A percentile compares a stretch with the other conserved stretches of the same genome.
Conservation (phyloP, 2,797 vertebrate genomes). For the Leptodactylus fallax region DNA sequence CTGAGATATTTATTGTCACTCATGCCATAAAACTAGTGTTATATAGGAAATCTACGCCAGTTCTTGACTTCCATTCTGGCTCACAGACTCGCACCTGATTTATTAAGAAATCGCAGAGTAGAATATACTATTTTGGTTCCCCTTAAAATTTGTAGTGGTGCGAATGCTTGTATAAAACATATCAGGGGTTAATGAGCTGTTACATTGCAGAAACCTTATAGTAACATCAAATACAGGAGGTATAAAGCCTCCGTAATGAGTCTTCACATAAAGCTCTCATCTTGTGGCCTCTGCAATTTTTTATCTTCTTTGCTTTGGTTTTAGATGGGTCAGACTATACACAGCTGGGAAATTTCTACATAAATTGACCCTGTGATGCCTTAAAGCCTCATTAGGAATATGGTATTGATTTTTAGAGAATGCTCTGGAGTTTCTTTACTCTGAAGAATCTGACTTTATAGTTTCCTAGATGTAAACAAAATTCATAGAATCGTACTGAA, state of each 20-base stretch:
- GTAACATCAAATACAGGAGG: neutral
- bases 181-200: neutral
- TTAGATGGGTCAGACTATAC: neutral
- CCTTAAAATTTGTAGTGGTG: no score
- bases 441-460: neutral
- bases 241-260: neutral
- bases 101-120: no score
- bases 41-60: no score
- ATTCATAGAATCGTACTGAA: neutral
- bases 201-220: neutral
- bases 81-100: no score
- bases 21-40: no score
- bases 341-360: neutral
- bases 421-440: neutral
- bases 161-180: no score
- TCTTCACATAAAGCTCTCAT: neutral
- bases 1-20: no score
- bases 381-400: slow-evolving; percentile 6
- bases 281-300: neutral
- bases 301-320: neutral
- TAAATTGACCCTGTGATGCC: slow-evolving; percentile 11
- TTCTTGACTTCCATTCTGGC: no score
- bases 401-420: slow-evolving; percentile 11
- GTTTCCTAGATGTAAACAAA: neutral
- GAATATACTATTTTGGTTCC: no score